Evolutionary conservation across 2,113 vertebrate genomes (phyloP), one percentile per base, ranked within the genome.

Genomic region (Nothocercus nigrocapillus): DNA sequence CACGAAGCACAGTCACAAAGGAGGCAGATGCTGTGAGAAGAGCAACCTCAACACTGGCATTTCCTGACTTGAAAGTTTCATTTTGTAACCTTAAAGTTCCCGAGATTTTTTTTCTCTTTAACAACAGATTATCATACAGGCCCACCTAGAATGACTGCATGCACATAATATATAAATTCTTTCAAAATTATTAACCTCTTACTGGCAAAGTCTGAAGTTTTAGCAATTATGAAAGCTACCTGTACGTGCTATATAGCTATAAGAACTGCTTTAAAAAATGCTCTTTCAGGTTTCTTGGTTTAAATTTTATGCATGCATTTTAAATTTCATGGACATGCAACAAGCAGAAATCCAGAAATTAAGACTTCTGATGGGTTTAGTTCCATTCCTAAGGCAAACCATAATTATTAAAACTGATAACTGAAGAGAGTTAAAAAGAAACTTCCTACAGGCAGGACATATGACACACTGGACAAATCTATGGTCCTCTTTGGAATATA

Each of bases 1-100:
- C 79, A 34, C 38, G 75, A 94, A 94, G 79, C 77, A 76, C 9
- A 76, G 75, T 14, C 79, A 88, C 59, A 78, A 81, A 95, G 66
- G 8, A 64, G 21, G 13, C 13, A 81, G 95, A 92, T 16, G 64
- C 34, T 88, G 88, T 78, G 61, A 85, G 44, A 82, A 66, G 34
- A 90, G 38, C 21, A 84, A 42, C 28, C 17, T 90, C 64, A 86
- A 86, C 4, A 22, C 5, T 90, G 62, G 58, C 21, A 53, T 87
- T 90, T 84, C 13, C 61, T 83, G 51, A 82, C 56, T 68, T 78
- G 34, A 78, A 93, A 64, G 76, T 87, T 75, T 75, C 8, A 4
- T 68, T 90, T 67, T 32, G 61, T 49, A 93, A 28, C 17, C 21
- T 83, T 92, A 62, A 88, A 28, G 83, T 82, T 89, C 70, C 81